phyloP scores from a whole-genome alignment of 2,888 invertebrate species.

The Hymenopus coronatus region DNA sequence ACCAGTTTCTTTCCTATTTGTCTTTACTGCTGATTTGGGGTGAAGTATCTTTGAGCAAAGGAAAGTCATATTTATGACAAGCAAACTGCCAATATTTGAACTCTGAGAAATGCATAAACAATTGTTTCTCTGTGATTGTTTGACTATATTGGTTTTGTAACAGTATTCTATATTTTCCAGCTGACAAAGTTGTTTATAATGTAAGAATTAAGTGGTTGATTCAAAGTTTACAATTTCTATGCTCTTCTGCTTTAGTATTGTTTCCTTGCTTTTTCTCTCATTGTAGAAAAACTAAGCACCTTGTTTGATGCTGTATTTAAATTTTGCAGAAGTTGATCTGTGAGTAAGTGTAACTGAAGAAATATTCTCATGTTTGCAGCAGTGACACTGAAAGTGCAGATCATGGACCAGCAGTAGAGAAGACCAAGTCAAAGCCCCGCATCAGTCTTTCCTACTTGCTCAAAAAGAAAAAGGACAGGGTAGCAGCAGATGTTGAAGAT shows the following conservation, averaged over 20 bases:
- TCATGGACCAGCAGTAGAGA: constrained; percentile 36
- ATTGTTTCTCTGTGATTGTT: too few species aligned
- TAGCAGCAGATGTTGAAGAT: constrained; percentile 40
- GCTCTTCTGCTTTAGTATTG: neutral
- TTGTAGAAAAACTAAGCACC: neutral
- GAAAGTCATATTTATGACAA: too few species aligned
- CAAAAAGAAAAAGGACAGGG: constrained; percentile 49
- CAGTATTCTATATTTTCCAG: too few species aligned
- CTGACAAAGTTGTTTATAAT: too few species aligned
- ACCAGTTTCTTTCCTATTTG: too few species aligned
- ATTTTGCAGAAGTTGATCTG: neutral
- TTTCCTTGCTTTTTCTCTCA: neutral
- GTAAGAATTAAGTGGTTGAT: too few species aligned
- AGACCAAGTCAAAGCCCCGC: constrained; percentile 39
- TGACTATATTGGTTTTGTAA: too few species aligned
- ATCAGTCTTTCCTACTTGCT: constrained; percentile 46
- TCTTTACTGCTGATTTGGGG: too few species aligned
- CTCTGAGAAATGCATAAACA: too few species aligned
- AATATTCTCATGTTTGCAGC: constrained; percentile 45
- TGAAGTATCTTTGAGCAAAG: too few species aligned
- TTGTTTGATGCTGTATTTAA: neutral
- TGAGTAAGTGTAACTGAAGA: neutral
- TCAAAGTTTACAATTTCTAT: too few species aligned
- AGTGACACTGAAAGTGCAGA: constrained; percentile 68
- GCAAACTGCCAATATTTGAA: too few species aligned